phyloP scores from a whole-genome alignment of 2,797 vertebrate species.

The Premnoplex brunnescens region DNA sequence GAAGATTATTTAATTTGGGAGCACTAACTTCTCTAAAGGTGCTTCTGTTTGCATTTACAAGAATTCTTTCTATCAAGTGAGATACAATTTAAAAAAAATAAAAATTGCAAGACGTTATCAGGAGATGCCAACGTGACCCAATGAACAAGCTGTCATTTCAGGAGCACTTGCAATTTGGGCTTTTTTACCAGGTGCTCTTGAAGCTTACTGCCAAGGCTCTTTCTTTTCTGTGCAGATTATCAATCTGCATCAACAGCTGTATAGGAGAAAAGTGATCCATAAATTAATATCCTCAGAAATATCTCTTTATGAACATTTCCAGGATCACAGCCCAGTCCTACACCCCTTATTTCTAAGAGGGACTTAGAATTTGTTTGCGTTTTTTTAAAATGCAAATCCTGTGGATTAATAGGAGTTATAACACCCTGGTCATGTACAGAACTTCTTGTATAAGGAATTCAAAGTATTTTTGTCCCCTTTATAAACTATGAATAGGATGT shows the following conservation, averaged over 20 bases:
- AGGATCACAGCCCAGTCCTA: background rate
- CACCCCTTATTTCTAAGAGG: background rate
- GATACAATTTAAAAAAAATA: background rate
- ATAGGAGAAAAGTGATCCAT: background rate
- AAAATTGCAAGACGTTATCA: background rate
- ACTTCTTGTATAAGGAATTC: background rate
- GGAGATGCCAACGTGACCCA: background rate
- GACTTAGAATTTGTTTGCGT: background rate
- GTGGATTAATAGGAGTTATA: background rate
- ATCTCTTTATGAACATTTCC: background rate
- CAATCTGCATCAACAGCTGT: background rate
- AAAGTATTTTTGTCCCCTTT: background rate
- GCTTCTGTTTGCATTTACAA: conserved; percentile 1
- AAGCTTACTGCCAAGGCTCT: background rate
- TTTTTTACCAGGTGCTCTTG: background rate
- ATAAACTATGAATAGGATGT: background rate
- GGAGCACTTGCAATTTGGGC: background rate
- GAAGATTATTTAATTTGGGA: background rate
- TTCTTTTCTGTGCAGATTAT: background rate
- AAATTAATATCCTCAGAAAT: background rate
- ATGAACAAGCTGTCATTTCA: background rate
- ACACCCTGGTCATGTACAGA: background rate
- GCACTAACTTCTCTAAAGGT: background rate
- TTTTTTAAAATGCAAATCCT: background rate
- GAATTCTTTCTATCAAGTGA: background rate